Evolutionary conservation across 1,140 invertebrate species (phyloP).

Genomic region (Drosophila burlai): DNA sequence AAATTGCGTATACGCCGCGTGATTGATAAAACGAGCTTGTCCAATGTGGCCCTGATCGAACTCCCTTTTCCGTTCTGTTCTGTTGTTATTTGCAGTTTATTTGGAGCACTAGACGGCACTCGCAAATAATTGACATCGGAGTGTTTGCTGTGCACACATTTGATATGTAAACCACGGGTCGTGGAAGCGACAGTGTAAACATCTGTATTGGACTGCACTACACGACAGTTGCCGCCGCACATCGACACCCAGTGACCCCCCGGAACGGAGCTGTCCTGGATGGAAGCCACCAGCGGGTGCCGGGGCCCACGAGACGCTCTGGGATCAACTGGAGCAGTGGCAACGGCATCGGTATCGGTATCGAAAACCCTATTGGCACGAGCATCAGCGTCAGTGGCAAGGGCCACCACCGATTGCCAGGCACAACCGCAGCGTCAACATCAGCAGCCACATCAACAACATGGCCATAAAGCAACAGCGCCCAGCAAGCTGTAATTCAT

Average conservation of each 20-base stretch:
- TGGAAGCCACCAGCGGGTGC: constrained; percentile 55
- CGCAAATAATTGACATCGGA: constrained; percentile 38
- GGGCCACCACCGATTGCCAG: constrained; percentile 44
- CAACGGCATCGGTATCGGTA: constrained; percentile 14
- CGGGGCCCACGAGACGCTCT: constrained; percentile 42
- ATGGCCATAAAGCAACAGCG: constrained; percentile 74
- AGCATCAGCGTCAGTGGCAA: constrained; percentile 13
- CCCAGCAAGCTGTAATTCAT: constrained; percentile 67
- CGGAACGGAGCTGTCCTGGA: constrained; percentile 49
- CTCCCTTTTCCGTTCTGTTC: constrained; percentile 6
- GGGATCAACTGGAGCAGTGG: constrained; percentile 31
- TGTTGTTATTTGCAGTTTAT: constrained; percentile 41
- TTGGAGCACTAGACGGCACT: constrained; percentile 21
- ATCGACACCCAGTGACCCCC: constrained; percentile 20
- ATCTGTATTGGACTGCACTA: constrained; percentile 24
- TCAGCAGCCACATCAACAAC: constrained; percentile 61
- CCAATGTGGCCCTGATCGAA: not conserved
- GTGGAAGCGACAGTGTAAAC: constrained; percentile 53
- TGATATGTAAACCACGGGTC: constrained; percentile 43
- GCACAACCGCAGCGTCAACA: constrained; percentile 47
- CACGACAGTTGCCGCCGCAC: constrained; percentile 25
- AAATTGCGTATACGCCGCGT: constrained; percentile 51
- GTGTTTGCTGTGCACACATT: constrained; percentile 18
- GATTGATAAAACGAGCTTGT: not conserved
- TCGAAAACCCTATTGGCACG: not conserved